Evolutionary conservation across 2,888 invertebrate species (phyloP), one percentile per base, ranked within the genome.

Genomic region (Thymelicus acteon): DNA sequence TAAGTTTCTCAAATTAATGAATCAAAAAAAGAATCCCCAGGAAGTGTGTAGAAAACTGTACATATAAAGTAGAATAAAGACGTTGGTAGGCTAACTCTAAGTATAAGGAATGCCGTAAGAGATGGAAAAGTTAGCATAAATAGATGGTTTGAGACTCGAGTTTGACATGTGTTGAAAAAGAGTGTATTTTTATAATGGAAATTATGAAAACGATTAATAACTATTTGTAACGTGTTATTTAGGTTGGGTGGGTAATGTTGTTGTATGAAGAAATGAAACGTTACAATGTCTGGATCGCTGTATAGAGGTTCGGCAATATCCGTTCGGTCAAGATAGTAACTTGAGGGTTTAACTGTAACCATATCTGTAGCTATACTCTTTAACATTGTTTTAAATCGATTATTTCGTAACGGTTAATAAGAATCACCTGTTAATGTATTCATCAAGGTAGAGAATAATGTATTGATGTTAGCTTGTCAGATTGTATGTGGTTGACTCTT

Each of bases 371-470:
- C 76, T 85, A 83, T 89, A 88, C 79, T 84, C 83, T 82, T 76
- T 75, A 82, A 85, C 80, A 87, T 88, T 91, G 89, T 90, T 90
- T 88, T 81, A 85, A 84, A 79, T 84, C 84, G 82, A 86, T 88
- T 87, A 84, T 85, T 89, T 87, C 86, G 86, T 86, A 86, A 86
- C 88, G 85, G 87, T 89, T 91, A 89, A 84, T 81, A 81, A 84
- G 67, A 83, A 82, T 90, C 93, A 93, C 93, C 92, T 92, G 93
- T 93, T 92, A 92, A 89, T 89, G 89, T 90, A 90, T 85, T 90
- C 92, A 91, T 91, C 90, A 86, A 85, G 80, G 89, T 92, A 92
- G 90, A 82, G 75, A 81, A 80, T 87, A 88, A 85, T 88, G 90
- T 91, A 87, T 90, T 83, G 81, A 87, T 92, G 92, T 92, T 92